Evolutionary conservation across 2,113 vertebrate genomes (phyloP), one percentile per base, ranked within the genome.

Genomic region (Myrmecophaga tridactyla): DNA sequence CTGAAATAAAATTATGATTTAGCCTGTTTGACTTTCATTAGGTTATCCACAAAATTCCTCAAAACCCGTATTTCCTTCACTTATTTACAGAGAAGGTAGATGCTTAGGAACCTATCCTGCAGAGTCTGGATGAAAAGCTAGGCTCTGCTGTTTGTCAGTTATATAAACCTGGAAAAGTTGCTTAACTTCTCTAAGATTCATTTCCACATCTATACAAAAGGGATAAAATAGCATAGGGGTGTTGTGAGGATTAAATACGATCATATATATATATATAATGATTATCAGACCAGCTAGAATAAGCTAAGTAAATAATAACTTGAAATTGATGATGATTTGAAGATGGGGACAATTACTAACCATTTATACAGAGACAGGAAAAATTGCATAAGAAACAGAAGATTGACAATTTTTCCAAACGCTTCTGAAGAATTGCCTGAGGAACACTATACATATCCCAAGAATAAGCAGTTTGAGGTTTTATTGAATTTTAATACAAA

Each of bases 401-500:
- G 4, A 23, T 4, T 18, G 25, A 56, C 0, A 4, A 7, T 56
- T 46, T 88, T 56, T 84, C 46, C 73, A 31, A 75, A 78, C 25
- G 77, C 31, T 36, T 78, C 62, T 77, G 41, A 85, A 72, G 5
- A 53, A 1, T 25, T 34, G 9, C 39, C 70, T 13, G 46, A 67
- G 46, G 90, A 92, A 23, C 2, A 60, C 48, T 62, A 25, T 36
- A 41, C 6, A 25, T 81, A 67, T 60, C 39, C 90, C 39, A 94
- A 82, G 10, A 92, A 83, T 56, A 73, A 78, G 51, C 72, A 56
- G 8, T 86, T 51, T 82, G 39, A 87, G 13, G 10, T 21, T 92
- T 88, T 73, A 73, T 48, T 94, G 65, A 89, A 56, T 86, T 95
- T 94, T 83, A 82, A 83, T n/a, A 46, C 20, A 86, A 82, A 95